Evolutionary conservation across 2,113 vertebrate genomes (phyloP).

Genomic region (Nymphicus hollandicus): DNA sequence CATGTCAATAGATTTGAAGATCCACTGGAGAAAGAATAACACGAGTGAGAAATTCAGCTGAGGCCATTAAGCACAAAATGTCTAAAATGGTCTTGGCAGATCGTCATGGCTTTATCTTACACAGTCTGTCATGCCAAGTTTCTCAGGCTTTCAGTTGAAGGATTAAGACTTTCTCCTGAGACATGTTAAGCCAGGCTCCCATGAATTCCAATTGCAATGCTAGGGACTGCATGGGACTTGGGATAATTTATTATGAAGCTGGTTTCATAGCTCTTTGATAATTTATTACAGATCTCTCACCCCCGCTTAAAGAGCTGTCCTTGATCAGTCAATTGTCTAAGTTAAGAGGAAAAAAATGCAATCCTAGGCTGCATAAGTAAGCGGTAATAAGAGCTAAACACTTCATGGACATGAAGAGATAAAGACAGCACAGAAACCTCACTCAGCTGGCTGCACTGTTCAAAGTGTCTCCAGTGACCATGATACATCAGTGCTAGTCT

Average conservation of each 20-base stretch:
- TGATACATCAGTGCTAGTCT: background rate
- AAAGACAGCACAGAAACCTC: background rate
- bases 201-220: slow-evolving; percentile 30
- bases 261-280: slow-evolving; percentile 9
- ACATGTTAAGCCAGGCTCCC: background rate
- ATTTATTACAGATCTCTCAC: slow-evolving; percentile 20
- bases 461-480: slow-evolving; percentile 12
- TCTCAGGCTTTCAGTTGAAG: slow-evolving; percentile 36
- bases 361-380: slow-evolving; percentile 1
- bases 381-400: background rate
- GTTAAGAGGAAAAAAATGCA: background rate
- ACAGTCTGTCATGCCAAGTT: slow-evolving; percentile 34
- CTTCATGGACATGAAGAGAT: background rate
- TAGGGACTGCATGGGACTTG: background rate
- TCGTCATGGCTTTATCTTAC: slow-evolving; percentile 17
- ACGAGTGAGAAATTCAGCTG: background rate
- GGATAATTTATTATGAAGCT: slow-evolving; percentile 46
- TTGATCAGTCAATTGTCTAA: slow-evolving; percentile 41
- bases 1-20: background rate
- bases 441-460: background rate
- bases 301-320: slow-evolving; percentile 13
- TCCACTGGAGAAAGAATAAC: background rate
- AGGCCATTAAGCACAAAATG: slow-evolving; percentile 27
- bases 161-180: slow-evolving; percentile 51
- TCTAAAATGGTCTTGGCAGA: slow-evolving; percentile 22